These are phyloP conservation scores for Pantherophis alleghaniensis DNA, from an alignment of 2,797 vertebrate species.

Conservation along the genomic window DNA sequence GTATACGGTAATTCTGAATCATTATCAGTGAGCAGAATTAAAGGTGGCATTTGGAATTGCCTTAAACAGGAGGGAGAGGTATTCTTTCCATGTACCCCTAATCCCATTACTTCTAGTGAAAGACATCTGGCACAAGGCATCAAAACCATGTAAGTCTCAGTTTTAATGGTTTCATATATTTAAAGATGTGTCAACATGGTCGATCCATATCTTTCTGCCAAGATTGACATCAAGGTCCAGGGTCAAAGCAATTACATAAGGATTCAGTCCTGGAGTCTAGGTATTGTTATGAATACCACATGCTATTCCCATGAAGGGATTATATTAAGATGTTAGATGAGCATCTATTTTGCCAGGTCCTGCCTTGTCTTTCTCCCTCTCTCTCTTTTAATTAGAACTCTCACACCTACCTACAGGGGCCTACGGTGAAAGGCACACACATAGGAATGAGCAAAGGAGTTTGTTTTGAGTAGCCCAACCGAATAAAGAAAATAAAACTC, in stretches of 20 bases:
- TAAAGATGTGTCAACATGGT: background rate
- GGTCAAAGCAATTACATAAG: background rate
- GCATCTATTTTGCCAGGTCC: background rate
- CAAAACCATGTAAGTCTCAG: background rate
- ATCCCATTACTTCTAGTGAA: background rate
- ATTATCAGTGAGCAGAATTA: slow-evolving; percentile 44
- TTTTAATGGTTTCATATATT: background rate
- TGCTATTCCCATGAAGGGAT: background rate
- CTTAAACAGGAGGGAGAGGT: slow-evolving; percentile 23
- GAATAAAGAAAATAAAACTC: background rate
- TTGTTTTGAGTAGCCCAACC: background rate
- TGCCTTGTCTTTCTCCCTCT: background rate
- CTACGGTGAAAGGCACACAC: background rate
- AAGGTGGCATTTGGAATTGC: slow-evolving; percentile 35
- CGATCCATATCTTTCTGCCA: background rate
- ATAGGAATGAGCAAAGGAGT: background rate
- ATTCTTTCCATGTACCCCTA: background rate
- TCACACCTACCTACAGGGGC: background rate
- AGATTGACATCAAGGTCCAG: background rate
- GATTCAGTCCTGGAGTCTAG: background rate
- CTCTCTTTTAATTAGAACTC: background rate
- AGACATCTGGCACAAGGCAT: slow-evolving; percentile 28
- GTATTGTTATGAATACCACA: background rate
- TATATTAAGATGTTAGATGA: background rate
- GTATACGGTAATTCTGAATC: background rate